Conservation (phyloP, 2,888 invertebrate genomes). For the Nysson spinosus region DNA sequence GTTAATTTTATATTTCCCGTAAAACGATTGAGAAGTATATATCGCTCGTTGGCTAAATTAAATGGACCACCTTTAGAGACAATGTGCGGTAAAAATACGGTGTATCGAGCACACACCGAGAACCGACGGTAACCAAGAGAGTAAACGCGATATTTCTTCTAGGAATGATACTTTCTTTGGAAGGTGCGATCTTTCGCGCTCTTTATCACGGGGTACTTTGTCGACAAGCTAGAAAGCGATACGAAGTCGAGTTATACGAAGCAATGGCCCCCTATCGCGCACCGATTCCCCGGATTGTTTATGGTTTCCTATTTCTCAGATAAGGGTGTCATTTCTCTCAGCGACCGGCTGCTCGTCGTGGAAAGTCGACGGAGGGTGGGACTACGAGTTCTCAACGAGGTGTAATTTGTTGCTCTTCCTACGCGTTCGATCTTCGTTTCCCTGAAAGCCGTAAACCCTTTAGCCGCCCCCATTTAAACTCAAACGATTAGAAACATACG, state of each 20-base stretch:
- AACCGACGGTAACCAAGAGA: conserved; percentile 13
- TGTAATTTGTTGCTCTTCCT: conserved; percentile 36
- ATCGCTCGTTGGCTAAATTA: conserved; percentile 16
- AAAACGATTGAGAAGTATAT: no score
- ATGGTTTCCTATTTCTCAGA: conserved; percentile 64
- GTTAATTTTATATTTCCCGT: no score
- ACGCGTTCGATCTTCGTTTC: conserved; percentile 11
- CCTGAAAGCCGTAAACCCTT: neutral
- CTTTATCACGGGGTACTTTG: conserved; percentile 49
- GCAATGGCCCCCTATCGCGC: conserved; percentile 56
- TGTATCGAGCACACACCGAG: conserved; percentile 11
- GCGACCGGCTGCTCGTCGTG: conserved; percentile 35
- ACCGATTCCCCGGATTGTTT: conserved; percentile 62
- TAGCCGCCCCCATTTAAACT: neutral
- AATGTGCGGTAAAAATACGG: conserved; percentile 38
- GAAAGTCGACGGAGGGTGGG: conserved; percentile 34
- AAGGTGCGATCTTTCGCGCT: conserved; percentile 27
- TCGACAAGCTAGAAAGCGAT: conserved; percentile 57
- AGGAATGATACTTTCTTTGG: conserved; percentile 7
- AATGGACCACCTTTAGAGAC: conserved; percentile 28
- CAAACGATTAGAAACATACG: neutral
- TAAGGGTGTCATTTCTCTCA: conserved; percentile 66
- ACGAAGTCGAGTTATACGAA: conserved; percentile 55
- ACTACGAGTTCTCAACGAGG: conserved; percentile 35
- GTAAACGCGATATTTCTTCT: conserved; percentile 35